Conservation (phyloP, 2,888 invertebrate species). For the Erebia epiphron region DNA sequence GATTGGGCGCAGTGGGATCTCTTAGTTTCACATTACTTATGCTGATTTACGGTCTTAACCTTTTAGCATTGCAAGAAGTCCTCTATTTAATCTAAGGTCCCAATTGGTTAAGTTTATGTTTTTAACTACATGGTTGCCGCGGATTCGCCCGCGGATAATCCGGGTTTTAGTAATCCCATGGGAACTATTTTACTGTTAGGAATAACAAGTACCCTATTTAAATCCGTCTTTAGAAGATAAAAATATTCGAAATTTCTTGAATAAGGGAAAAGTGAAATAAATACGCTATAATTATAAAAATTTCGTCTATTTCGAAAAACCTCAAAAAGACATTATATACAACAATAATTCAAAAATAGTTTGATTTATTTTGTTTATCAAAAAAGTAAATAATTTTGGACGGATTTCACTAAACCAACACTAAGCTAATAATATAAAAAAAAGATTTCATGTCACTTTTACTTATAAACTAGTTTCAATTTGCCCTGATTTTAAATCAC, state of each 20-base stretch:
- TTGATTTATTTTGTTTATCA: background rate
- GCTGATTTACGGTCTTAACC: slow-evolving; percentile 23
- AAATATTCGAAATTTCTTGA: too few relatives aligned
- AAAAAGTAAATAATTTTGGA: background rate
- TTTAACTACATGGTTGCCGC: too few relatives aligned
- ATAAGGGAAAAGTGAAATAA: background rate
- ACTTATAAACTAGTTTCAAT: slow-evolving; percentile 66
- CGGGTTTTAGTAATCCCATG: too few relatives aligned
- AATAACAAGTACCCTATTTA: too few relatives aligned
- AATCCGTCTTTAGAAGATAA: too few relatives aligned
- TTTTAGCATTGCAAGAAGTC: background rate
- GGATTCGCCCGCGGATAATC: too few relatives aligned
- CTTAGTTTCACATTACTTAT: slow-evolving; percentile 23
- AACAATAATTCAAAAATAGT: background rate
- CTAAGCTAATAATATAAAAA: background rate
- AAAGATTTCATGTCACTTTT: background rate
- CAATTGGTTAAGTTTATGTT: background rate
- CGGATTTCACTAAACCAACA: background rate
- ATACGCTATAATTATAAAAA: background rate
- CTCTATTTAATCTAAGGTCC: background rate
- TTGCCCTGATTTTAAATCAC: slow-evolving; percentile 60
- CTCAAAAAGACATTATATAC: background rate
- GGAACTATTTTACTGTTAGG: too few relatives aligned
- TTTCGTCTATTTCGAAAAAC: background rate
- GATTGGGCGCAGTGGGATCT: slow-evolving; percentile 37